Evolutionary conservation across 2,797 vertebrate species (phyloP), one percentile per base, ranked within the genome.

Genomic region (Darevskia nairensis): DNA sequence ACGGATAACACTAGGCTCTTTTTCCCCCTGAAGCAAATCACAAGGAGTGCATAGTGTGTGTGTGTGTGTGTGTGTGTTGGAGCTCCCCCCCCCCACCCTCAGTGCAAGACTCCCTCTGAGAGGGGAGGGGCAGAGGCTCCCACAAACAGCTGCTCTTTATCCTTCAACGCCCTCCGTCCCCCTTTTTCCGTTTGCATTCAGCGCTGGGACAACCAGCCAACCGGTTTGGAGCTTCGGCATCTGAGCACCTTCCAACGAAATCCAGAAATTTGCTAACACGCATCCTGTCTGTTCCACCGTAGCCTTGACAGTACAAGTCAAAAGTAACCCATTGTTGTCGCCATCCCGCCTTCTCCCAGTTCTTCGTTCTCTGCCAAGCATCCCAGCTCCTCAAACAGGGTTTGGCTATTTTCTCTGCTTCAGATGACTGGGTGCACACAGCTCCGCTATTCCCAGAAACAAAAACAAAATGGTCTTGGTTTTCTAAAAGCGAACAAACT

Each of bases 101-200:
- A 6, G 94, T 92, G 80, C 92, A 13, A 94, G 96, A 94, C 89
- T 66, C 88, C 0, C 46, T 93, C 95, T 96, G 95, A 93, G 86
- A 85, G 72, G 85, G 91, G 59, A 72, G 17, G 10, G 75, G 72
- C 75, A 79, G 61, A 29, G 4, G 3, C 77, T 81, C 9, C 86
- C 6, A 19, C 84, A 92, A 90, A 95, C 93, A 89, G 89, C 1
- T 15, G 83, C 94, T 94, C 95, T 95, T 93, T 84, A 0, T 3
- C 15, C 82, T 82, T 77, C 69, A 1, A 50, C 88, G 91, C 55
- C 82, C 61, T 55, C 90, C 78, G 91, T 92, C 17, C 80, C 92
- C 50, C 13, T 55, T 55, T 55, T 55, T 15, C 3, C 93, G 11
- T 27, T 86, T 29, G 89, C 2, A 1, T 89, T 25, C 77, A 4